Evolutionary conservation across 2,113 vertebrate species (phyloP).

Genomic region (Chelonoidis abingdonii): DNA sequence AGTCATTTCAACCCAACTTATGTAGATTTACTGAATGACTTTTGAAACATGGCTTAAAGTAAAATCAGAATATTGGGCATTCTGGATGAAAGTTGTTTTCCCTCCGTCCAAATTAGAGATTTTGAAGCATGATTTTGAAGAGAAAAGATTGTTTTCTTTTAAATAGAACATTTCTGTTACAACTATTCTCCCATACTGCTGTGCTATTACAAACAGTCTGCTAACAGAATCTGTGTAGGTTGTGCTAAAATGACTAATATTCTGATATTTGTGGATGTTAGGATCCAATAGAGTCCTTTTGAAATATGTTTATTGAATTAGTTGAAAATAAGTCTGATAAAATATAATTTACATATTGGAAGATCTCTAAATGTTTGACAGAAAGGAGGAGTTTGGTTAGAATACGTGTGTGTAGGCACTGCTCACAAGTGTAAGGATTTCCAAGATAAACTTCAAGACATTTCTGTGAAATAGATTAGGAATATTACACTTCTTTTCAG

Average conservation of each 20-base stretch:
- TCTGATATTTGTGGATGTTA: background rate
- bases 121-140: background rate
- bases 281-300: background rate
- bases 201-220: background rate
- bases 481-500: conserved; percentile 15
- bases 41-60: background rate
- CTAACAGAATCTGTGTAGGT: background rate
- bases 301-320: background rate
- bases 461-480: background rate
- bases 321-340: background rate
- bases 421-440: background rate
- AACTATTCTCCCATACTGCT: background rate
- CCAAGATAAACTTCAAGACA: background rate
- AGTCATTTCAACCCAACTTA: background rate
- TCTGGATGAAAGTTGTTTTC: background rate
- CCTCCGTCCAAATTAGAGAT: background rate
- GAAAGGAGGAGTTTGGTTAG: background rate
- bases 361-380: background rate
- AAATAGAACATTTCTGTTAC: background rate
- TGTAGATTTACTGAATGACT: accelerated
- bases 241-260: background rate
- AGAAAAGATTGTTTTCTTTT: background rate
- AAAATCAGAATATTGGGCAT: background rate
- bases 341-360: conserved; percentile 6
- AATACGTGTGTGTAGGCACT: background rate